phyloP scores from a whole-genome alignment of 2,113 vertebrate genomes.

The Poeciliopsis prolifica region DNA sequence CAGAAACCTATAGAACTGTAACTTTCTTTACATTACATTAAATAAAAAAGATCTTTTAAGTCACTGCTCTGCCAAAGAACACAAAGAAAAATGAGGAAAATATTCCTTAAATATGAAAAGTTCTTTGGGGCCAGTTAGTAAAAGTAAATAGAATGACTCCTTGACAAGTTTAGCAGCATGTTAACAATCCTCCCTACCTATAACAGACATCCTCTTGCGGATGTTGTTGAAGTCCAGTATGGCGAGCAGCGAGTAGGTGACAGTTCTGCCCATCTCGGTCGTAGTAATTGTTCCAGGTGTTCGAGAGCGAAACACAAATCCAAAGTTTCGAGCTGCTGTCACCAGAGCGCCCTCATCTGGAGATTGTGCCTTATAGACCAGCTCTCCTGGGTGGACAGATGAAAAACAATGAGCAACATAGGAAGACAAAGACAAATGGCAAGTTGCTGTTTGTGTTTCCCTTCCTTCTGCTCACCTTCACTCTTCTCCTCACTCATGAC shows the following conservation, averaged over 20 bases:
- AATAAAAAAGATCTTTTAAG: not conserved
- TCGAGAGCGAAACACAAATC: conserved; percentile 91
- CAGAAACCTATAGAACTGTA: not conserved
- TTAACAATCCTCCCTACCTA: conserved; percentile 68
- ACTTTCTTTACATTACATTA: not conserved
- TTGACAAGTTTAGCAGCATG: not conserved
- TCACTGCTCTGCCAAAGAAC: not conserved
- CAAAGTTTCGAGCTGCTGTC: conserved; percentile 90
- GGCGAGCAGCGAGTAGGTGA: conserved; percentile 91
- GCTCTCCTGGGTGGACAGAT: conserved; percentile 76
- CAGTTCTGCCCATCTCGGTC: conserved; percentile 84
- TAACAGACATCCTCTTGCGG: conserved; percentile 95
- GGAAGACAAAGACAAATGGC: not conserved
- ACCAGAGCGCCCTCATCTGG: conserved; percentile 92
- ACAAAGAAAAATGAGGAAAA: not conserved
- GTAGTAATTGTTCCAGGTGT: conserved; percentile 89
- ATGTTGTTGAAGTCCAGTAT: conserved; percentile 96
- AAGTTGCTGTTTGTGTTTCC: not conserved
- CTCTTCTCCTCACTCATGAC: conserved; percentile 94
- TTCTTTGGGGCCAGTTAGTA: not conserved
- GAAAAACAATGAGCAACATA: not conserved
- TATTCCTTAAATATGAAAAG: not conserved
- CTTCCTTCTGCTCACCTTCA: conserved; percentile 80
- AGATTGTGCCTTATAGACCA: conserved; percentile 93
- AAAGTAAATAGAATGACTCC: not conserved